Evolutionary conservation across 2,888 invertebrate species (phyloP), one percentile per base, ranked within the genome.

Genomic region (Catocala nupta): DNA sequence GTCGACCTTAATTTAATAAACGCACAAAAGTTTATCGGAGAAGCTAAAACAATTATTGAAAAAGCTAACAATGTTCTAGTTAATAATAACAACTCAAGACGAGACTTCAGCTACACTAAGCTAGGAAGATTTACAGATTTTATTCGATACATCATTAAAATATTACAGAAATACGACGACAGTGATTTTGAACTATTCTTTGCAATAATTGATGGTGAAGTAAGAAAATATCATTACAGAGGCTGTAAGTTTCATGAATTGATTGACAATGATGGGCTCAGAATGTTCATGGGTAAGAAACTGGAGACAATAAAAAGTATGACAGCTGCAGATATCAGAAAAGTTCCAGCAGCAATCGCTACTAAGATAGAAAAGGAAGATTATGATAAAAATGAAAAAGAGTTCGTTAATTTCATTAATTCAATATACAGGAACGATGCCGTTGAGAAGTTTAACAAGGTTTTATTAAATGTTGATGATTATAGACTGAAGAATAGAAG

Each of bases 221-320:
- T 87, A 0, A 77, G 78, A 11, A 84, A 81, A 57, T 81, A 80
- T 45, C 77, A 86, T 12, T 82, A 83, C 44, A 75, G 67, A 43
- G 83, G 83, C 2, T 82, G 81, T 11, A 81, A 81, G 16, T 81
- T 87, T 13, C 68, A 81, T 1, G 85, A 87, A 50, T 34, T 87
- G 11, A 50, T 80, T 0, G 64, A 79, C 25, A 78, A 84, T 55
- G 36, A 57, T 0, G 58, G 76, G 1, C 43, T 83, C 0, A 77
- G 84, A 52, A 67, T 68, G 8, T 70, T 73, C 5, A 48, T 90
- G 5, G 71, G 68, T 0, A 49, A 68, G 0, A 77, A 78, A 58
- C 57, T 90, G 3, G 64, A 75, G 5, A 2, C 63, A 0, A 43
- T 85, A 0, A 85, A 66, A 57, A 64, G 67, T 0, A 63, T 63